Evolutionary conservation across 2,888 invertebrate species (phyloP).

Genomic region (Lampropteryx suffumata): DNA sequence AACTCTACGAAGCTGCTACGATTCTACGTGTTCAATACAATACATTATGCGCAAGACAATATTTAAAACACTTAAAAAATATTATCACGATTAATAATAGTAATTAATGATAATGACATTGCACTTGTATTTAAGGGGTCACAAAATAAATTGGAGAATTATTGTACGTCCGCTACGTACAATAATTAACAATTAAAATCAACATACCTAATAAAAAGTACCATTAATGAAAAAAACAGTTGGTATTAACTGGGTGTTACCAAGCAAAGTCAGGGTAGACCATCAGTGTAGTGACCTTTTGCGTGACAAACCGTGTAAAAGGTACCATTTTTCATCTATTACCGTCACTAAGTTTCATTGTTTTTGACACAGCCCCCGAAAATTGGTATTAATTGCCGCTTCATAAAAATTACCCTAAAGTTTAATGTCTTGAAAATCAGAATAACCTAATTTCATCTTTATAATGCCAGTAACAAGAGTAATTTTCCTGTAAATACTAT

Average conservation of each 20-base stretch:
- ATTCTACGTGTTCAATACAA: too few species aligned
- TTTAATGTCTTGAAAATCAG: not conserved
- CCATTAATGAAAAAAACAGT: too few species aligned
- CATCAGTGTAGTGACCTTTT: conserved; percentile 9
- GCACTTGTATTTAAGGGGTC: too few species aligned
- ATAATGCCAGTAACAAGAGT: not conserved
- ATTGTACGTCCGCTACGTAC: too few species aligned
- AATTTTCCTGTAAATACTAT: not conserved
- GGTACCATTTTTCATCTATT: conserved; percentile 30
- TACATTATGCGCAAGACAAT: too few species aligned
- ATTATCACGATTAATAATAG: too few species aligned
- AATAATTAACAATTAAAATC: too few species aligned
- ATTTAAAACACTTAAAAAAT: too few species aligned
- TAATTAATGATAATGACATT: too few species aligned
- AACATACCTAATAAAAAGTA: too few species aligned
- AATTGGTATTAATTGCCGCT: conserved; percentile 38
- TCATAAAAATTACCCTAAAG: conserved; percentile 22
- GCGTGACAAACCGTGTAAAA: conserved; percentile 19
- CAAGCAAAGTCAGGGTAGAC: not conserved
- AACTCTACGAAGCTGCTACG: not conserved
- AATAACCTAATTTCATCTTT: conserved; percentile 13
- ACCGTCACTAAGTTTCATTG: conserved; percentile 30
- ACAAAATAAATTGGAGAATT: too few species aligned
- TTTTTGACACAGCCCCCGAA: conserved; percentile 38
- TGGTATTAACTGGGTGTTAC: too few species aligned